Evolutionary conservation across 2,797 vertebrate genomes (phyloP).

Genomic region (Bovichtus diacanthus): DNA sequence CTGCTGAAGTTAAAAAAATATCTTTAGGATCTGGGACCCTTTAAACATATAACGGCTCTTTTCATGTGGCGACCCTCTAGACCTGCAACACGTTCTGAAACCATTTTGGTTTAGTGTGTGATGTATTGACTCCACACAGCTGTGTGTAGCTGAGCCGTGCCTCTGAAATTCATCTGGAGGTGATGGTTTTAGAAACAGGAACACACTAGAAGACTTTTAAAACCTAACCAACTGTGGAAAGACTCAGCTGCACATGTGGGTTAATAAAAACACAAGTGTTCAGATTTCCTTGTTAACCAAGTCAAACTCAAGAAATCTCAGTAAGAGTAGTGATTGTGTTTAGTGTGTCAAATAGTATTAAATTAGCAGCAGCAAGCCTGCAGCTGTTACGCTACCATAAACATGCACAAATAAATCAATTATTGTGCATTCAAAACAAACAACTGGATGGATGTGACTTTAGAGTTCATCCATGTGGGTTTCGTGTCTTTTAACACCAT

Average conservation of each 20-base stretch:
- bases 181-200: slow-evolving; percentile 32
- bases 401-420: background rate
- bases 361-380: background rate
- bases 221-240: background rate
- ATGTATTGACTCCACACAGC: slow-evolving; percentile 38
- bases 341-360: background rate
- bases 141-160: slow-evolving; percentile 57
- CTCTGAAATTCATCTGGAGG: slow-evolving; percentile 55
- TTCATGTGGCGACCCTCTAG: slow-evolving; percentile 17
- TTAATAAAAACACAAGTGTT: background rate
- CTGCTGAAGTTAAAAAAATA: slow-evolving; percentile 24
- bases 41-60: slow-evolving; percentile 17
- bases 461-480: background rate
- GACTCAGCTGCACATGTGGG: background rate
- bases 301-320: background rate
- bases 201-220: background rate
- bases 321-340: no score
- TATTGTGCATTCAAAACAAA: background rate
- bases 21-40: background rate
- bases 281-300: background rate
- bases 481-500: slow-evolving; percentile 2
- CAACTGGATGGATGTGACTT: background rate
- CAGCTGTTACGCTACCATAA: background rate
- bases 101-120: slow-evolving; percentile 26
- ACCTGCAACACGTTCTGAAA: slow-evolving; percentile 1